A percentile compares a stretch with the other conserved stretches of the same genome.
phyloP scores from a whole-genome alignment of 2,797 vertebrate species.

The Catostomus latipinnis region DNA sequence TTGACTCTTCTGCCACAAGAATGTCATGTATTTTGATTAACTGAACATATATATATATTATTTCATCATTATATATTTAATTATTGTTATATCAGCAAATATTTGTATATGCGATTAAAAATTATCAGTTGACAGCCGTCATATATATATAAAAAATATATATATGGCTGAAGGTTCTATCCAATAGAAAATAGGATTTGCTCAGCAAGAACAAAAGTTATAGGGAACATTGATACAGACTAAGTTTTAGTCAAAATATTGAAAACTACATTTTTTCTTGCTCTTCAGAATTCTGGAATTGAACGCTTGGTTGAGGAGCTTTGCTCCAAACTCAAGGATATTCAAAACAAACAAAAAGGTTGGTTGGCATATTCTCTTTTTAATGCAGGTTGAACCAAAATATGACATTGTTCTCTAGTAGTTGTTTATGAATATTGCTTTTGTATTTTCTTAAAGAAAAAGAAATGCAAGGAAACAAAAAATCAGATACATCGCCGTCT shows the following conservation, averaged over 20 bases:
- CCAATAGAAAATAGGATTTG: too few relatives aligned
- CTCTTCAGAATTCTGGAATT: slow-evolving; percentile 92
- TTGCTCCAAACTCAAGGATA: slow-evolving; percentile 97
- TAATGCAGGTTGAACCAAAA: neutral
- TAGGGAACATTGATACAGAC: neutral
- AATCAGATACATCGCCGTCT: slow-evolving; percentile 91
- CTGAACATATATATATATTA: too few relatives aligned
- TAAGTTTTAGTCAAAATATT: neutral
- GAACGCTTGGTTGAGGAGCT: slow-evolving; percentile 99
- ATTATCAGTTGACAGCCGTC: too few relatives aligned
- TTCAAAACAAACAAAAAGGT: slow-evolving; percentile 98
- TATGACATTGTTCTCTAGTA: neutral
- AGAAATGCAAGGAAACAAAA: slow-evolving; percentile 94
- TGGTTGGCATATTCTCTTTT: slow-evolving; percentile 41
- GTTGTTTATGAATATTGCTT: neutral
- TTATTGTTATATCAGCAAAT: too few relatives aligned
- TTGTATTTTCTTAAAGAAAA: slow-evolving; percentile 69
- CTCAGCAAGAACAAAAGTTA: too few relatives aligned
- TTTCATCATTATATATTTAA: too few relatives aligned
- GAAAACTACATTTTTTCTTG: slow-evolving; percentile 47
- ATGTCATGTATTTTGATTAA: too few relatives aligned
- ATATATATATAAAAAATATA: too few relatives aligned
- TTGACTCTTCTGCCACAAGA: too few relatives aligned
- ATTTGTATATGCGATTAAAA: too few relatives aligned
- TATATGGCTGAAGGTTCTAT: too few relatives aligned